A percentile compares a stretch with the other conserved stretches of the same genome.
These are phyloP conservation scores for Teleogryllus oceanicus DNA, from an alignment of 2,888 invertebrate genomes.

Conservation along the genomic window DNA sequence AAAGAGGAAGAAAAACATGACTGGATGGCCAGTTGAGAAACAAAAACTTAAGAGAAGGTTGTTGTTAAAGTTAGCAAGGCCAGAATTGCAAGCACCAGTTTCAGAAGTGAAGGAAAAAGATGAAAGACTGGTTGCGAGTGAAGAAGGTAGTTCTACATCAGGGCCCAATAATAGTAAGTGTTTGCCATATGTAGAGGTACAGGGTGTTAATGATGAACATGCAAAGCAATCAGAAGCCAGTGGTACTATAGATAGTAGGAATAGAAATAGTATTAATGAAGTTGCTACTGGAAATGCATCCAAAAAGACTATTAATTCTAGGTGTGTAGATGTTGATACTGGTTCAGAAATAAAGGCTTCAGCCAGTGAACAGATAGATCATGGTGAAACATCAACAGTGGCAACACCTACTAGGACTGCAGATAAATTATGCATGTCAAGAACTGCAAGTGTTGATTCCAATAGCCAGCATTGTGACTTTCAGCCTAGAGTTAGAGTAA, in stretches of 20 bases:
- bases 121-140: conserved; percentile 3
- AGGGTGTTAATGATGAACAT: background rate
- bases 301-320: background rate
- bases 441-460: conserved; percentile 31
- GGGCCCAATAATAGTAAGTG: background rate
- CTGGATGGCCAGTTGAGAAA: conserved; percentile 69
- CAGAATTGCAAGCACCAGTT: background rate
- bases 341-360: too few relatives aligned
- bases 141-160: conserved; percentile 10
- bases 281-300: background rate
- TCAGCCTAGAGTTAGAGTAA: conserved; percentile 33
- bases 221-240: background rate
- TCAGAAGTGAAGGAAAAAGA: background rate
- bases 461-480: conserved; percentile 26
- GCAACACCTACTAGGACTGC: background rate
- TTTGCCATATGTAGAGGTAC: background rate
- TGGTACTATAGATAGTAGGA: background rate
- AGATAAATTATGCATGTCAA: background rate
- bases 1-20: conserved; percentile 70
- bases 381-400: too few relatives aligned
- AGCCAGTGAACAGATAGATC: too few relatives aligned
- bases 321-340: too few relatives aligned
- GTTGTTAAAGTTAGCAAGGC: background rate
- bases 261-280: background rate
- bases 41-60: conserved; percentile 38